Conservation (phyloP, 1,140 invertebrate genomes). For the Rhyzopertha dominica region DNA sequence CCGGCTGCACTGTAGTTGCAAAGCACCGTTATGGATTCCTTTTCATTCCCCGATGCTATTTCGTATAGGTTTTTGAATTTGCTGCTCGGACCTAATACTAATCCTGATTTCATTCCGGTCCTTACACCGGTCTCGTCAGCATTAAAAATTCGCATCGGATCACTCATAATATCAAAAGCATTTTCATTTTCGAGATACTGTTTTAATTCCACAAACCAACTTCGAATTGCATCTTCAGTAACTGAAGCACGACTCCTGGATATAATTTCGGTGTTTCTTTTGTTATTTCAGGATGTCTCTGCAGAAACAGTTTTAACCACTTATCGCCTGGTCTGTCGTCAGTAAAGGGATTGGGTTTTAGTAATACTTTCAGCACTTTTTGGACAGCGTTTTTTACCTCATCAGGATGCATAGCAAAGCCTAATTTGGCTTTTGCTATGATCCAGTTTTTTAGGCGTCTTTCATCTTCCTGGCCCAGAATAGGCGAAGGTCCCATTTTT, state of each 20-base stretch:
- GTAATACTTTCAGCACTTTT: conserved; percentile 10
- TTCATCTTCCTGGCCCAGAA: conserved; percentile 17
- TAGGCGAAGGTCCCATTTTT: neutral
- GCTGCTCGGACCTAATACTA: conserved; percentile 35
- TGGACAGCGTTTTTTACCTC: conserved; percentile 3
- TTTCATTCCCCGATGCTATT: conserved; percentile 18
- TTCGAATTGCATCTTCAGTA: conserved; percentile 23
- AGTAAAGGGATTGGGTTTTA: conserved; percentile 20
- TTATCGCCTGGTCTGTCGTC: conserved; percentile 29
- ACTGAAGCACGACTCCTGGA: conserved; percentile 9
- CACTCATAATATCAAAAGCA: conserved; percentile 28
- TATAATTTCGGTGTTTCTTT: conserved; percentile 23
- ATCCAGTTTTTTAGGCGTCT: conserved; percentile 13
- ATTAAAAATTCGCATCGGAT: conserved; percentile 41
- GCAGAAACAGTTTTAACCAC: conserved; percentile 36
- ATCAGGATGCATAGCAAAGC: conserved; percentile 11
- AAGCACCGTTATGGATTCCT: conserved; percentile 32
- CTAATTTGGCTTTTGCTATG: conserved; percentile 2
- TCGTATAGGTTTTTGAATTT: conserved; percentile 32
- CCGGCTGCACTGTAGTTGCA: conserved; percentile 37
- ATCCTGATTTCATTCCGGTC: conserved; percentile 33
- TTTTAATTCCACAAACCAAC: conserved; percentile 33
- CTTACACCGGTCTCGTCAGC: conserved; percentile 44
- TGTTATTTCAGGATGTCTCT: conserved; percentile 30
- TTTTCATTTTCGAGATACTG: conserved; percentile 29